phyloP scores from a whole-genome alignment of 2,888 invertebrate species.

The Nasonia oneida region DNA sequence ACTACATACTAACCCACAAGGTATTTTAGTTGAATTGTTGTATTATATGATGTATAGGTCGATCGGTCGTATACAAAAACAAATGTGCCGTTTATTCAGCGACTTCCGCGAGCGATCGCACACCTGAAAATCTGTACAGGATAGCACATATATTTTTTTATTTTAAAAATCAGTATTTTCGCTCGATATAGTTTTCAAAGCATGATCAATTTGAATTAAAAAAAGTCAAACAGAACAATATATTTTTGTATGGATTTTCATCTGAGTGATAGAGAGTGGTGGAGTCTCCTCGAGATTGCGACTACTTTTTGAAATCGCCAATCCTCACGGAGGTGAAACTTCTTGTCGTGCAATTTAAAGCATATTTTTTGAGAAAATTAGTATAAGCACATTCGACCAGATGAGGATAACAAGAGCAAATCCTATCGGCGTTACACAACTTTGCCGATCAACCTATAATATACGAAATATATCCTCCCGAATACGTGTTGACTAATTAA shows the following conservation, averaged over 20 bases:
- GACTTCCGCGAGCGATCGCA: slow-evolving; percentile 12
- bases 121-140: slow-evolving; percentile 53
- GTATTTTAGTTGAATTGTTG: slow-evolving; percentile 75
- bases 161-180: slow-evolving; percentile 37
- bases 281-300: neutral
- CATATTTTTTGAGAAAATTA: neutral
- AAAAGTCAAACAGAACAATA: neutral
- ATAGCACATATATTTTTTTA: slow-evolving; percentile 39
- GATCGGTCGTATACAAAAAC: slow-evolving; percentile 44
- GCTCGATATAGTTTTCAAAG: neutral
- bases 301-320: neutral
- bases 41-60: slow-evolving; percentile 64
- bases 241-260: slow-evolving; percentile 44
- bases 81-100: slow-evolving; percentile 36
- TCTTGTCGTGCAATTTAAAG: slow-evolving; percentile 18
- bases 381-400: slow-evolving; percentile 11
- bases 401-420: slow-evolving; percentile 5
- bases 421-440: neutral
- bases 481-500: slow-evolving; percentile 48
- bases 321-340: neutral
- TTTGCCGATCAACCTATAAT: slow-evolving; percentile 29
- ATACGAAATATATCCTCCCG: slow-evolving; percentile 13
- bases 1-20: slow-evolving; percentile 70
- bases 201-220: neutral
- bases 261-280: neutral